A percentile compares a stretch with the other conserved stretches of the same genome.
These are phyloP conservation scores for Microplitis demolitor DNA, from an alignment of 1,140 invertebrate species.

Conservation along the genomic window DNA sequence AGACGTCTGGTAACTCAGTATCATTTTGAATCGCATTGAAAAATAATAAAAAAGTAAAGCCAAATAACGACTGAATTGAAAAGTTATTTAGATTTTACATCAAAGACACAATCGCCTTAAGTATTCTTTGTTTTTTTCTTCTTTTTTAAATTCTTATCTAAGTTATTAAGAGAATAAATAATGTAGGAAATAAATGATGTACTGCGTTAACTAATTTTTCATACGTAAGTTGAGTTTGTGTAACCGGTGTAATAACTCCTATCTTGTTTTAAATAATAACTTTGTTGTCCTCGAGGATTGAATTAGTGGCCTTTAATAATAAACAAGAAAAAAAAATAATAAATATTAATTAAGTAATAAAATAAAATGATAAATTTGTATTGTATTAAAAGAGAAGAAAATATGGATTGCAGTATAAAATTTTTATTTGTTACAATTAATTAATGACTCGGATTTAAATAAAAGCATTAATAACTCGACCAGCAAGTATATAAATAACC, in stretches of 20 bases:
- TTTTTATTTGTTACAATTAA: conserved; percentile 11
- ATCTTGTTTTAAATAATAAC: background rate
- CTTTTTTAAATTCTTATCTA: background rate
- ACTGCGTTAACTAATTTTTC: conserved; percentile 19
- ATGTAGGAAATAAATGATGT: conserved; percentile 19
- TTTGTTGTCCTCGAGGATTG: conserved; percentile 2
- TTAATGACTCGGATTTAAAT: background rate
- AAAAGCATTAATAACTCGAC: conserved; percentile 30
- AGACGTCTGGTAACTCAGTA: background rate
- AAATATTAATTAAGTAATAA: background rate
- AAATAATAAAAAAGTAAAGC: conserved; percentile 26
- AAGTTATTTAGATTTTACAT: conserved; percentile 34
- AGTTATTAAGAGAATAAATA: background rate
- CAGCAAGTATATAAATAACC: conserved; percentile 35
- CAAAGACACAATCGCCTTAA: conserved; percentile 21
- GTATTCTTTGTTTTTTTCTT: conserved; percentile 16
- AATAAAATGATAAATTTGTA: background rate
- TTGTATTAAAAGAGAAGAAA: background rate
- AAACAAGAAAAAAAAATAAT: background rate
- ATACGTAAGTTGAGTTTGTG: background rate
- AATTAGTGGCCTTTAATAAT: conserved; percentile 18
- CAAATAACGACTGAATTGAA: conserved; percentile 49
- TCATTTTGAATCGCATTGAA: background rate
- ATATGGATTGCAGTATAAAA: background rate
- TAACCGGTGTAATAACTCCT: background rate